Percentiles rank a stretch among this genome's conserved stretches.
Conservation (phyloP, 37 sponge, comb jelly and placozoan species). For the Dysidea cf. avara region DNA sequence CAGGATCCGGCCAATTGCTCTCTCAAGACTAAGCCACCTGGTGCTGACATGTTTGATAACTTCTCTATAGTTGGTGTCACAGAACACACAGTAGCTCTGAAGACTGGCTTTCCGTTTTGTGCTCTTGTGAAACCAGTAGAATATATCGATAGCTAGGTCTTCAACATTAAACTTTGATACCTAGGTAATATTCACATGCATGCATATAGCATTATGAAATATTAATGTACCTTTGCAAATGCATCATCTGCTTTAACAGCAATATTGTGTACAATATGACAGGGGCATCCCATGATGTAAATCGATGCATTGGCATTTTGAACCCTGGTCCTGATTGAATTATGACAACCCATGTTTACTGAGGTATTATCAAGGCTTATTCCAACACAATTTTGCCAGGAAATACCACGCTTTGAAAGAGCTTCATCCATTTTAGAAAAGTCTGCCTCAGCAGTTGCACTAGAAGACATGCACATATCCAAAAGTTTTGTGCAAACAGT, state of each 20-base stretch:
- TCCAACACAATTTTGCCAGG: constrained; percentile 46
- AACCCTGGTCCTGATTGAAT: constrained; percentile 49
- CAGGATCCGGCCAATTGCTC: constrained; percentile 27
- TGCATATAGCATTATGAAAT: no score
- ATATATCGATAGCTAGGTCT: constrained; percentile 40
- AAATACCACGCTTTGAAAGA: constrained; percentile 25
- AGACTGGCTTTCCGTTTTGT: constrained; percentile 46
- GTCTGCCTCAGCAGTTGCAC: constrained; percentile 44
- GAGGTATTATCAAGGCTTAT: constrained; percentile 48
- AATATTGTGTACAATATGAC: constrained; percentile 50
- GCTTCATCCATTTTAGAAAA: constrained; percentile 48
- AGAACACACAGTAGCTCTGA: constrained; percentile 34
- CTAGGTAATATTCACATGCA: no score
- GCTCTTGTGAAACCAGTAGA: constrained; percentile 53
- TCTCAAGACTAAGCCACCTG: constrained; percentile 48
- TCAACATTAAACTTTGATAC: constrained; percentile 50
- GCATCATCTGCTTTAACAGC: constrained; percentile 24
- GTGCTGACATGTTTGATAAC: constrained; percentile 48
- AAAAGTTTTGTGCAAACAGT: constrained; percentile 30
- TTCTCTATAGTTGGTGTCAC: constrained; percentile 21
- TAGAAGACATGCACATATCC: constrained; percentile 54
- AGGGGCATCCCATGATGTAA: constrained; percentile 47
- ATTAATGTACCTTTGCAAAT: neutral
- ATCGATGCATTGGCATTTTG: neutral
- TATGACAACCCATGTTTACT: constrained; percentile 40